Conservation (phyloP, 2,113 vertebrate genomes). For the Nannobrachium achirus region DNA sequence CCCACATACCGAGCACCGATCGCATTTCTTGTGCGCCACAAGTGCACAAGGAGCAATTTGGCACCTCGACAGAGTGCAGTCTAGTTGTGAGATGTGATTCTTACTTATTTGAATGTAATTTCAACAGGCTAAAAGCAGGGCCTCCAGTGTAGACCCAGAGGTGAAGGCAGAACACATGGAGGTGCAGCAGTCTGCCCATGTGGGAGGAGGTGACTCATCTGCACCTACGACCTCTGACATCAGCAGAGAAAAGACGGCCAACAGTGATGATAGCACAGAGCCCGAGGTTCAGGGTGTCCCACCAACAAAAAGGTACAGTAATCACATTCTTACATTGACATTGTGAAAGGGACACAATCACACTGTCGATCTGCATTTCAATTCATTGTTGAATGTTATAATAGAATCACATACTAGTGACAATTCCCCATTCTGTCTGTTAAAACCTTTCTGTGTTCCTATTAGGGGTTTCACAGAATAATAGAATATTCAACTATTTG, state of each 20-base stretch:
- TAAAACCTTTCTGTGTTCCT: too few species aligned
- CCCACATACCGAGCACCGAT: too few species aligned
- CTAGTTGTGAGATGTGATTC: not conserved
- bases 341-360: too few species aligned
- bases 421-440: too few species aligned
- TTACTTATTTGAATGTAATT: not conserved
- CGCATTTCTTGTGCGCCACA: too few species aligned
- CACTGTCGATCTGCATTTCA: too few species aligned
- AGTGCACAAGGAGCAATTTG: too few species aligned
- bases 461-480: too few species aligned
- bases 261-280: rapidly evolving
- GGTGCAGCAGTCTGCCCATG: constrained; percentile 28
- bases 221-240: not conserved
- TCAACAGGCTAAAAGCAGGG: constrained; percentile 24
- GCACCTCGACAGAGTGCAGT: too few species aligned
- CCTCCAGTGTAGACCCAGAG: constrained; percentile 56
- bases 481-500: too few species aligned
- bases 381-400: too few species aligned
- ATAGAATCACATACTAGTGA: too few species aligned
- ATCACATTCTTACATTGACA: not conserved
- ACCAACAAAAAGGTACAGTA: constrained; percentile 55
- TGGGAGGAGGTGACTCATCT: not conserved
- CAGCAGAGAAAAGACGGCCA: not conserved
- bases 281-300: not conserved
- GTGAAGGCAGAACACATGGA: not conserved